Base-by-base conservation (phyloP, 2,113 vertebrate species). In the Bubo bubo region DNA sequence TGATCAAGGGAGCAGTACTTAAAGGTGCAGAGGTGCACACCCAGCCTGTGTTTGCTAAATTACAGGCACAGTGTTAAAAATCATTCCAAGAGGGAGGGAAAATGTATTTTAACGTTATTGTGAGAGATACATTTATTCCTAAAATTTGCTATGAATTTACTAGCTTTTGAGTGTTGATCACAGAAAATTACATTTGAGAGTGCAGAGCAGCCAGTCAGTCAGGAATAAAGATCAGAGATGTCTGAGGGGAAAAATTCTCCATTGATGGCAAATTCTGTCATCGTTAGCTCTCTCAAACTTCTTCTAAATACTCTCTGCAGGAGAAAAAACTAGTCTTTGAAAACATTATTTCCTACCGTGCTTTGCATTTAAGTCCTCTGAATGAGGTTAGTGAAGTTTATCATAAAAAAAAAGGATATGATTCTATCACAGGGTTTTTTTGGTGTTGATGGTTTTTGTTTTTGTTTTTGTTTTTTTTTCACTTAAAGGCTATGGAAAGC, bases 171-270 rank as follows among this genome's bases (percentile, higher is more conserved):
- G 64, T 43, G 35, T 32, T 59, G 41, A 90, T 85, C 53, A 50
- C 5, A 79, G 53, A 88, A 88, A 93, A 76, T 83, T 1, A 47
- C 62, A 82, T 85, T 88, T 79, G 13, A 56, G 28, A 85, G 15
- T 70, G 24, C 45, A 72, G 47, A 86, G 24, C 53, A 87, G n/a
- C 59, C 59, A 67, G 28, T 67, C 56, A 68, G 71, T 83, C 21
- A 93, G 45, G 59, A 91, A 56, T 66, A 91, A 82, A 83, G 41
- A 93, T 90, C 71, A 93, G 53, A 91, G 39, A 49, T 17, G 9
- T 45, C 45, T 79, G 34, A 86, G 45, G 60, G 66, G 50, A 59
- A 94, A 86, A 66, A 59, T 12, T 88, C 21, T 82, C 50, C 8
- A 12, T 4, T 82, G 66, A 70, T 58, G 34, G 27, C 27, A 94